These are phyloP conservation scores for Automeris io DNA, from an alignment of 2,888 invertebrate species.

Conservation along the genomic window DNA sequence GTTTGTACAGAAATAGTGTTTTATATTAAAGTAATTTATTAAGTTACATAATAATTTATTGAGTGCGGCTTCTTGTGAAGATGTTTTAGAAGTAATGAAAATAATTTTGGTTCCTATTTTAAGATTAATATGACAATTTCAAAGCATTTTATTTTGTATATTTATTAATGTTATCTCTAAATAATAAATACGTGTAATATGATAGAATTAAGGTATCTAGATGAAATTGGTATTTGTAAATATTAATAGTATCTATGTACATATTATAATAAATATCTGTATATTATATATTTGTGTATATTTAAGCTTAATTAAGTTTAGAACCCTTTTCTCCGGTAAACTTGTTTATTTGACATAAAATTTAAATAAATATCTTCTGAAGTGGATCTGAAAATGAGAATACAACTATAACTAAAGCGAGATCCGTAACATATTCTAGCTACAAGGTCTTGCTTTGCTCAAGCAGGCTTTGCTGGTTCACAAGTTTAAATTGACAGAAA, in stretches of 20 bases:
- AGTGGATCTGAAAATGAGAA: no score
- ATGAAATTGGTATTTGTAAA: slow-evolving; percentile 2
- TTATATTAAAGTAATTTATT: slow-evolving; percentile 52
- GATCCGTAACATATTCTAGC: no score
- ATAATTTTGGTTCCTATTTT: slow-evolving; percentile 73
- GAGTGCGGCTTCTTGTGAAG: slow-evolving; percentile 35
- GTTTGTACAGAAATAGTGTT: slow-evolving; percentile 59
- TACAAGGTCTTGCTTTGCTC: no score
- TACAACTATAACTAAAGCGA: no score
- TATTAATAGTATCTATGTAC: slow-evolving; percentile 1
- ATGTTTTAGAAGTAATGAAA: slow-evolving; percentile 30
- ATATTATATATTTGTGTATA: slow-evolving; percentile 10
- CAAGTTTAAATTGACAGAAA: no score
- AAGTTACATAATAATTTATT: slow-evolving; percentile 63
- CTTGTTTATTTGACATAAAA: no score
- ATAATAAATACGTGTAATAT: slow-evolving; percentile 5
- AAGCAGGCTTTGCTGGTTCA: no score
- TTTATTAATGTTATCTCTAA: slow-evolving; percentile 37
- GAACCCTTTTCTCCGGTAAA: no score
- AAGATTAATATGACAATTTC: slow-evolving; percentile 53
- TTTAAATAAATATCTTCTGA: no score
- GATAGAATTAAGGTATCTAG: slow-evolving; percentile 2
- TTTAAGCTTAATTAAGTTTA: no score
- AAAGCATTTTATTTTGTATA: slow-evolving; percentile 56
- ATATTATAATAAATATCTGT: slow-evolving; percentile 2